phyloP scores from a whole-genome alignment of 2,113 vertebrate genomes.

The Bothrops jararaca region DNA sequence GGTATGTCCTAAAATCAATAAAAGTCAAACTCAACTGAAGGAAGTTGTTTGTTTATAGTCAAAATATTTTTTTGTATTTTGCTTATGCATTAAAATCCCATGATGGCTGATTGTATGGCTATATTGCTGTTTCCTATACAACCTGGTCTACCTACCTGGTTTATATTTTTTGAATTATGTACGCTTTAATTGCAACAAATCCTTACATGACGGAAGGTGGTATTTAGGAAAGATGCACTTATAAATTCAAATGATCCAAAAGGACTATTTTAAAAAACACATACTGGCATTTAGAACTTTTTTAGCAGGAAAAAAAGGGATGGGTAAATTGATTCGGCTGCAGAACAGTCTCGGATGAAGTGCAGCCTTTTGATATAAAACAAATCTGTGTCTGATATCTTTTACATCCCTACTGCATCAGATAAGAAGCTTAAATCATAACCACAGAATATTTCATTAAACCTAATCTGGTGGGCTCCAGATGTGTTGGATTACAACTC shows the following conservation, averaged over 20 bases:
- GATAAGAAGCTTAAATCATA: background rate
- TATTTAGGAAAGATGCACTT: background rate
- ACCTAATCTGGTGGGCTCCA: background rate
- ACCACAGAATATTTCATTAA: background rate
- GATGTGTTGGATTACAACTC: background rate
- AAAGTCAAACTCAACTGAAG: background rate
- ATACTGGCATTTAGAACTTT: background rate
- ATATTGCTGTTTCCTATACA: background rate
- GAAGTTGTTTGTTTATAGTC: background rate
- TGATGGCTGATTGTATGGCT: background rate
- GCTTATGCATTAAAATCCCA: background rate
- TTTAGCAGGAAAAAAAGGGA: background rate
- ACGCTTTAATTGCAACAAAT: background rate
- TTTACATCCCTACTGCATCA: background rate
- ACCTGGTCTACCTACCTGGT: background rate
- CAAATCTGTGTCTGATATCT: background rate
- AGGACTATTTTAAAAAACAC: background rate
- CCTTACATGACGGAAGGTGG: background rate
- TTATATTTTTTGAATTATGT: background rate
- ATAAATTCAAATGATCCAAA: background rate
- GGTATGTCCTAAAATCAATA: background rate
- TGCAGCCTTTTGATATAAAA: background rate
- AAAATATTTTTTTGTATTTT: background rate
- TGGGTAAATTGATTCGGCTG: background rate
- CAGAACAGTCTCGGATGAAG: background rate